Conservation (phyloP, 2,888 invertebrate genomes). For the Mythimna loreyi region DNA sequence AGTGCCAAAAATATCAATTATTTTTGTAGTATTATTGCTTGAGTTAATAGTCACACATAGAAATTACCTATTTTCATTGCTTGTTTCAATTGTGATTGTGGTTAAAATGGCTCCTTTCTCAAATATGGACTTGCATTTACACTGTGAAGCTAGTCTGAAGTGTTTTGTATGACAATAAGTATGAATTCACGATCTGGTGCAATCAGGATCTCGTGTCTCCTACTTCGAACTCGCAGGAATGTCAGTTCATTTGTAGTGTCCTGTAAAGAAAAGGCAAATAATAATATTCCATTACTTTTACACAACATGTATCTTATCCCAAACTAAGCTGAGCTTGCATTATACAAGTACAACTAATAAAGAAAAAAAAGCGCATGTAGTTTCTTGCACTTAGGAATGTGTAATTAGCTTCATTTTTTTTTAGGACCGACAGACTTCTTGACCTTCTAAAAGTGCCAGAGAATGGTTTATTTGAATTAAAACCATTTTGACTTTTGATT, state of each 20-base stretch:
- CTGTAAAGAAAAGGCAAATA: conserved; percentile 79
- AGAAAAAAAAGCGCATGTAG: too few relatives aligned
- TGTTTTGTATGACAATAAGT: conserved; percentile 98
- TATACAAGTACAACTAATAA: too few relatives aligned
- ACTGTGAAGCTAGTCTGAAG: conserved; percentile 84
- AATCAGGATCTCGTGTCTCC: conserved; percentile 99
- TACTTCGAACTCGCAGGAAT: conserved; percentile 98
- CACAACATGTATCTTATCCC: too few relatives aligned
- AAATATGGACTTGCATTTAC: background rate
- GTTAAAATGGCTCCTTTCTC: background rate
- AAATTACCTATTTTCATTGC: background rate
- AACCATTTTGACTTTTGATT: too few relatives aligned
- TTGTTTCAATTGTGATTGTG: background rate
- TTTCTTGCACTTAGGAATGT: too few relatives aligned
- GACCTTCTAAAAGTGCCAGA: too few relatives aligned
- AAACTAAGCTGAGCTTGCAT: too few relatives aligned
- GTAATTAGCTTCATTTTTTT: too few relatives aligned
- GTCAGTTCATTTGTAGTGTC: conserved; percentile 99
- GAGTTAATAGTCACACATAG: background rate
- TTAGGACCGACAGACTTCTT: too few relatives aligned
- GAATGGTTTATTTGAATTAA: too few relatives aligned
- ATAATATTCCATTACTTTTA: too few relatives aligned
- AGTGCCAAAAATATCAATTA: background rate
- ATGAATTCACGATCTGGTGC: conserved; percentile 99
- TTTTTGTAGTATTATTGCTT: background rate